Evolutionary conservation across 2,888 invertebrate species (phyloP).

Genomic region (Unio pictorum): DNA sequence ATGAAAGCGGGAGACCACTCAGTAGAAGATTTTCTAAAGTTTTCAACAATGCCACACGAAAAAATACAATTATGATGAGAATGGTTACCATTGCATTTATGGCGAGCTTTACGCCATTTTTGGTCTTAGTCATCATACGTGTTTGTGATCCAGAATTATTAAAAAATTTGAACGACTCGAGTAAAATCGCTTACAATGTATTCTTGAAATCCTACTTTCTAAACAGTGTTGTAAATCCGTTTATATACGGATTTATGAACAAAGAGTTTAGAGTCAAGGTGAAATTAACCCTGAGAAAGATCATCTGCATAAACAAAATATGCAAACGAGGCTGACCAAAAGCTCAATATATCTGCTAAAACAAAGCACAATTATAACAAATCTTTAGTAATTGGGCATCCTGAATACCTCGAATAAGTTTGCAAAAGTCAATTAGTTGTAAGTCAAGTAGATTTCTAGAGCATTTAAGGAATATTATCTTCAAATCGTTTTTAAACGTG

Average conservation of each 20-base stretch:
- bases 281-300: conserved; percentile 18
- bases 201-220: conserved; percentile 32
- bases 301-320: conserved; percentile 9
- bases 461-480: too few species aligned
- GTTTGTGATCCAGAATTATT: conserved; percentile 21
- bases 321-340: too few species aligned
- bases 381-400: too few species aligned
- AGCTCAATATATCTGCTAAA: too few species aligned
- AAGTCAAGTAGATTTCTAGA: too few species aligned
- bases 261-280: conserved; percentile 29
- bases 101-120: conserved; percentile 33
- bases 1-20: too few species aligned
- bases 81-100: conserved; percentile 39
- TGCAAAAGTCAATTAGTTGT: too few species aligned
- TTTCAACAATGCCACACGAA: conserved; percentile 23
- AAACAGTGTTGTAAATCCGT: conserved; percentile 36
- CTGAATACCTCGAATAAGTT: too few species aligned
- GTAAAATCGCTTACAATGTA: conserved; percentile 29
- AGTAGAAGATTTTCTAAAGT: conserved; percentile 6
- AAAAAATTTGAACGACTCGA: conserved; percentile 15
- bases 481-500: too few species aligned
- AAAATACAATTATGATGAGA: conserved; percentile 33
- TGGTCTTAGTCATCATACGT: conserved; percentile 30
- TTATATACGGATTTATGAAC: conserved; percentile 39
- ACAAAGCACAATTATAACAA: too few species aligned